Conservation (phyloP, 53 echinoderm and acorn worm species). For the Paelopatides confundens region DNA sequence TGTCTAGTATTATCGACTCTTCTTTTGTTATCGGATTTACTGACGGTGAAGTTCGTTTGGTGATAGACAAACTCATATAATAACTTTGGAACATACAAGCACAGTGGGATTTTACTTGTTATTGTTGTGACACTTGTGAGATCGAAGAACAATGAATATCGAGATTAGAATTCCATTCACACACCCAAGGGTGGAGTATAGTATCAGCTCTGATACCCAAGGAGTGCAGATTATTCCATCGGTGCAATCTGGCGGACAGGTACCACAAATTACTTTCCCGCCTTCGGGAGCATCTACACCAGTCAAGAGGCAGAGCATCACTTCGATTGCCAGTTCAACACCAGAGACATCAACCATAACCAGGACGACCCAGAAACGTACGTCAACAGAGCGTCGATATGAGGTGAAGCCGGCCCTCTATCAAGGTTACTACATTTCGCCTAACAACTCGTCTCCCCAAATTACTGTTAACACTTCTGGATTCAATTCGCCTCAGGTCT, state of each 20-base stretch:
- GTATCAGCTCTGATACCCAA: constrained; percentile 68
- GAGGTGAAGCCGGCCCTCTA: constrained; percentile 74
- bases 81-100: too few species aligned
- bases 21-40: too few species aligned
- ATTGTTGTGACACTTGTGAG: not conserved
- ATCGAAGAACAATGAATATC: constrained; percentile 80
- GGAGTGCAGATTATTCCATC: constrained; percentile 63
- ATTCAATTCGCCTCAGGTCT: not conserved
- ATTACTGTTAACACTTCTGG: constrained; percentile 54
- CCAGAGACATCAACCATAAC: constrained; percentile 70
- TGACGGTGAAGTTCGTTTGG: too few species aligned
- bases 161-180: constrained; percentile 91
- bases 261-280: constrained; percentile 73
- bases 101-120: too few species aligned
- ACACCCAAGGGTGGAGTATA: constrained; percentile 88
- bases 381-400: constrained; percentile 52
- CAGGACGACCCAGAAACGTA: constrained; percentile 69
- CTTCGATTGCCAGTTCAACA: constrained; percentile 51
- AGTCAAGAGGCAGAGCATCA: constrained; percentile 63
- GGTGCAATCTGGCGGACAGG: constrained; percentile 37
- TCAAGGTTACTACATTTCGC: constrained; percentile 91
- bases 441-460: constrained; percentile 64
- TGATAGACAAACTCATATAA: too few species aligned
- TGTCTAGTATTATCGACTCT: too few species aligned
- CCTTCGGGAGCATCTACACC: constrained; percentile 63